Evolutionary conservation across 1,140 invertebrate genomes (phyloP).

Genomic region (Ridgeia piscesae): DNA sequence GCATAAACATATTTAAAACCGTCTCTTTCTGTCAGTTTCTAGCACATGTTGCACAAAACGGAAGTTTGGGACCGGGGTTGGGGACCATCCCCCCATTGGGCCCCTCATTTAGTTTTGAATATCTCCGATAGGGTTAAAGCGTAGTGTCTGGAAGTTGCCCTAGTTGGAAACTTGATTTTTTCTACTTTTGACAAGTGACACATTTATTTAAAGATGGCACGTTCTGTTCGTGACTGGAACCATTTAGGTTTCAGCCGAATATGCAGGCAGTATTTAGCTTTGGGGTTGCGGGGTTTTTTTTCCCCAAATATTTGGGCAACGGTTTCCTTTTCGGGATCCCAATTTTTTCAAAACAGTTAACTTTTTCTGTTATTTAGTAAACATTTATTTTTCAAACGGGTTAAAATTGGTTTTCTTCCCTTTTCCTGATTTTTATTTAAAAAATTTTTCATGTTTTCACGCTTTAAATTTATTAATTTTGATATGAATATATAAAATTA

Average conservation of each 20-base stretch:
- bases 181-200: neutral
- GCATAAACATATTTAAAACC: neutral
- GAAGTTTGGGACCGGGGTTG: neutral
- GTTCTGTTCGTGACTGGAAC: neutral
- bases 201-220: neutral
- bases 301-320: slow-evolving; percentile 74
- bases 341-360: too few species aligned
- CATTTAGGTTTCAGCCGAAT: neutral
- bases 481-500: too few species aligned
- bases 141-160: neutral
- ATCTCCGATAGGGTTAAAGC: neutral
- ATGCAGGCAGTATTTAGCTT: slow-evolving; percentile 62
- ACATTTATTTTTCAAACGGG: too few species aligned
- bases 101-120: neutral
- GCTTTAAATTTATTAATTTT: too few species aligned
- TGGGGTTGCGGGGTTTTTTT: too few species aligned
- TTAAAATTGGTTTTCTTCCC: too few species aligned
- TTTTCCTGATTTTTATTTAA: too few species aligned
- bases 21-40: neutral
- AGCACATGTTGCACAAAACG: neutral
- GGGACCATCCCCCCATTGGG: too few species aligned
- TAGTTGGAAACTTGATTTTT: neutral
- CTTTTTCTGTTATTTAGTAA: too few species aligned
- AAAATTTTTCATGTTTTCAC: too few species aligned
- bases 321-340: too few species aligned